Base-by-base conservation (phyloP, 2,797 vertebrate species). In the Urocyon cinereoargenteus region DNA sequence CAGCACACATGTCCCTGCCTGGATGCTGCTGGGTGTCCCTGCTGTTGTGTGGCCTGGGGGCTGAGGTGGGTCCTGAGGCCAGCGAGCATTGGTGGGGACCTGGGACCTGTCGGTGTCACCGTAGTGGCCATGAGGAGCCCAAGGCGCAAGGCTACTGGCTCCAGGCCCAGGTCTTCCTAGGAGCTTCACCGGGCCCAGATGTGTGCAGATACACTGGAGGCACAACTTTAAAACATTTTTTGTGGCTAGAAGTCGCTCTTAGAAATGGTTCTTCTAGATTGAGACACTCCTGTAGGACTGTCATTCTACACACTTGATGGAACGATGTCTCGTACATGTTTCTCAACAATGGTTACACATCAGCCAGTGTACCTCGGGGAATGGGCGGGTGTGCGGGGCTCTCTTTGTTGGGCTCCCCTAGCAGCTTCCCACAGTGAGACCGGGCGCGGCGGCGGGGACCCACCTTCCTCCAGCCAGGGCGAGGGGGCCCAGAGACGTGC, bases 121-220 rank as follows among this genome's bases (percentile, higher is more conserved):
- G 5, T 5, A 68, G 24, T 31, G 64, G 55, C 55, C 34, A 2
- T 0, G 0, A 45, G 51, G 45, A 40, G 22, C 14, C 55, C 18
- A 7, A 19, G 55, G 73, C 61, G 22, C 26, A 5, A 8, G 62
- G 26, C 40, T 21, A 28, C 85, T 1, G n/a, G 64, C 22, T 2
- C 31, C 14, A 3, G 73, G 64, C 18, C 28, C 64, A 31, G 2
- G 70, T 6, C 51, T 34, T 45, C 36, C 61, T 3, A 10, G 34
- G 57, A 24, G 15, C 24, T 61, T 77, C 34, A 5, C n/a, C 1
- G 9, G n/a, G 24, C 49, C n/a, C 3, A 7, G 26, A 31, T 5
- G 0, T 4, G 4, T 40, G 45, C 21, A 1, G 9, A 1, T 12
- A 15, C n/a, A 10, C 6, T 10, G 31, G 36, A 18, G 26, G 6